Conservation (phyloP, 2,113 vertebrate species). For the Myiozetetes cayanensis region DNA sequence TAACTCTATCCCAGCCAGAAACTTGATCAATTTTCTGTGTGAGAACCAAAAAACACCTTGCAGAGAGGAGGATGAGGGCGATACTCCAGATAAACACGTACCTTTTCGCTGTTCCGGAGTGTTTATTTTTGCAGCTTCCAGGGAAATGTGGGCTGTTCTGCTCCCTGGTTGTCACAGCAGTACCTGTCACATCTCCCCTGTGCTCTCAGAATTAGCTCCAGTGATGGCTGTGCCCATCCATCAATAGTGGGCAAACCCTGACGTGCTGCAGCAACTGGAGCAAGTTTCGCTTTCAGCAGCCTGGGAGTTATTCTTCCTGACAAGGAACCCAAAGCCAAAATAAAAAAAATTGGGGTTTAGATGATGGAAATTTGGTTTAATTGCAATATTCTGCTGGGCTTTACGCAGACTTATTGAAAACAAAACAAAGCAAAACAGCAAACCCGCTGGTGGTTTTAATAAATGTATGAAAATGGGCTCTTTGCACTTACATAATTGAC, state of each 20-base stretch:
- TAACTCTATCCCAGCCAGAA: background rate
- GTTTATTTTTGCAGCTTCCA: slow-evolving; percentile 29
- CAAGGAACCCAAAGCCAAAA: background rate
- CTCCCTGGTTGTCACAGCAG: slow-evolving; percentile 21
- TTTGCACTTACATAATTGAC: background rate
- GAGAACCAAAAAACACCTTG: background rate
- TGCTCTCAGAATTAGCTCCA: background rate
- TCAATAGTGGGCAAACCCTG: background rate
- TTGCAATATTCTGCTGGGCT: background rate
- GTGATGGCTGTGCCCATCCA: background rate
- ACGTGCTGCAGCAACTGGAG: background rate
- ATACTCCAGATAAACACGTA: accelerated
- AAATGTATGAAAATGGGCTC: background rate
- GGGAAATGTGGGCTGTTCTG: background rate
- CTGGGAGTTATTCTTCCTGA: background rate
- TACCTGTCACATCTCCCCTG: slow-evolving; percentile 17
- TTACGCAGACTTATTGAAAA: background rate
- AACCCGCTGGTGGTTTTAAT: background rate
- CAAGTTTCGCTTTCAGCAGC: background rate
- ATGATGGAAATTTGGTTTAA: background rate
- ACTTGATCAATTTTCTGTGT: background rate
- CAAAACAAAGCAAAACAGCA: background rate
- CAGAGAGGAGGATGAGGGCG: background rate
- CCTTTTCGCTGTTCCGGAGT: background rate
- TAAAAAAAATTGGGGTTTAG: background rate